Evolutionary conservation across 2,888 invertebrate species (phyloP).

Genomic region (Clanis bilineata): DNA sequence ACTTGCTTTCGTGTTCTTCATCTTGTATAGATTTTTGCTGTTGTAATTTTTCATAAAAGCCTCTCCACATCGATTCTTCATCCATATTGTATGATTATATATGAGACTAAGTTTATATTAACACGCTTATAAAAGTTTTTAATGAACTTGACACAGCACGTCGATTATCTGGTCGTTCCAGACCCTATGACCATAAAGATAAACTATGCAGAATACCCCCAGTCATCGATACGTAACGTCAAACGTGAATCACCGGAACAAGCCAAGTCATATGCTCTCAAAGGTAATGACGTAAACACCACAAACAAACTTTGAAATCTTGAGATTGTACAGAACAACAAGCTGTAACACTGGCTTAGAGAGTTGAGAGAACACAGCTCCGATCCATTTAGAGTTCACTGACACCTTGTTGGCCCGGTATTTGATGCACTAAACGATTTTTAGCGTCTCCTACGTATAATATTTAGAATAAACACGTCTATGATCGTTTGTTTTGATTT

Average conservation of each 20-base stretch:
- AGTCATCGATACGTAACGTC: slow-evolving; percentile 35
- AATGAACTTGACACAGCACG: not conserved
- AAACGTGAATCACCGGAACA: slow-evolving; percentile 60
- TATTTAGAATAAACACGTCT: slow-evolving; percentile 32
- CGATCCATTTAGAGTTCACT: slow-evolving; percentile 46
- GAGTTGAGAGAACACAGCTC: slow-evolving; percentile 32
- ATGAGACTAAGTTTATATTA: slow-evolving; percentile 15
- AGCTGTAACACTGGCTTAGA: slow-evolving; percentile 25
- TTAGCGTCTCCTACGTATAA: slow-evolving; percentile 22
- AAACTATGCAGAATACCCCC: slow-evolving; percentile 44
- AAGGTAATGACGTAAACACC: slow-evolving; percentile 68
- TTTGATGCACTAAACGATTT: slow-evolving; percentile 14
- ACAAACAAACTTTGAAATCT: slow-evolving; percentile 42
- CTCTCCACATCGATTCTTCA: slow-evolving; percentile 91
- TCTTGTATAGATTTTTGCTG: slow-evolving; percentile 84
- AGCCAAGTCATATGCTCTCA: slow-evolving; percentile 64
- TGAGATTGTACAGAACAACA: slow-evolving; percentile 44
- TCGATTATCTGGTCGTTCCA: slow-evolving; percentile 21
- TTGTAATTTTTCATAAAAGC: slow-evolving; percentile 86
- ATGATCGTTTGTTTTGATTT: slow-evolving; percentile 52
- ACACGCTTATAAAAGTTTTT: not conserved
- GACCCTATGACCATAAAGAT: slow-evolving; percentile 35
- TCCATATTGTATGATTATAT: slow-evolving; percentile 61
- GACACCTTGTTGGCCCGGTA: slow-evolving; percentile 36
- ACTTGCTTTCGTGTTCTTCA: slow-evolving; percentile 86